Evolutionary conservation across 2,888 invertebrate genomes (phyloP).

Genomic region (Micoletzkya japonica): DNA sequence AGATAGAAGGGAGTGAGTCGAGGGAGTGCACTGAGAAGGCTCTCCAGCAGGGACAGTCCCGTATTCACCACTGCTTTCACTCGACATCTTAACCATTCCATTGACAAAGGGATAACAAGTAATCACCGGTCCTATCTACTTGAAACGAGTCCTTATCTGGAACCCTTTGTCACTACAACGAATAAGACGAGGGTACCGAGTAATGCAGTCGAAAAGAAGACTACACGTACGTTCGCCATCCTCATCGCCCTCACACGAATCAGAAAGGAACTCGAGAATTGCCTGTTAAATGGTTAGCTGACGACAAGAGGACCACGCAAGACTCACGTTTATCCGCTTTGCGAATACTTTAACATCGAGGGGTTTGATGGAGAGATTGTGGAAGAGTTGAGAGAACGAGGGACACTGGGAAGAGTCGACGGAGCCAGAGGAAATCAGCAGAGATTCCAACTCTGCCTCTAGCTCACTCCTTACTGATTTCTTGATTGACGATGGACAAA

Average conservation of each 20-base stretch:
- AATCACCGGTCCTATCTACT: no score
- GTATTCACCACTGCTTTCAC: constrained; percentile 17
- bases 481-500: neutral
- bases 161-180: no score
- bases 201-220: neutral
- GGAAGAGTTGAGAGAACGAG: constrained; percentile 14
- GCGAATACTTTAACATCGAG: constrained; percentile 10
- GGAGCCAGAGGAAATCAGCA: constrained; percentile 14
- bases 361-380: neutral
- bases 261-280: constrained; percentile 11
- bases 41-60: constrained; percentile 11
- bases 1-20: no score
- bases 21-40: neutral
- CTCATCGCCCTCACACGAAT: neutral
- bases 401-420: constrained; percentile 1
- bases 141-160: no score
- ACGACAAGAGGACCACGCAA: neutral
- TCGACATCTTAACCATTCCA: constrained; percentile 14
- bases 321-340: constrained; percentile 14
- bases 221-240: no score
- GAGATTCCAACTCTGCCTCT: neutral
- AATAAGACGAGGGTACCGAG: neutral
- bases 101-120: no score
- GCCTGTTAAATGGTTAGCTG: neutral
- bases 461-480: neutral